Evolutionary conservation across 2,113 vertebrate species (phyloP), one percentile per base, ranked within the genome.

Genomic region (Hippocampus zosterae): DNA sequence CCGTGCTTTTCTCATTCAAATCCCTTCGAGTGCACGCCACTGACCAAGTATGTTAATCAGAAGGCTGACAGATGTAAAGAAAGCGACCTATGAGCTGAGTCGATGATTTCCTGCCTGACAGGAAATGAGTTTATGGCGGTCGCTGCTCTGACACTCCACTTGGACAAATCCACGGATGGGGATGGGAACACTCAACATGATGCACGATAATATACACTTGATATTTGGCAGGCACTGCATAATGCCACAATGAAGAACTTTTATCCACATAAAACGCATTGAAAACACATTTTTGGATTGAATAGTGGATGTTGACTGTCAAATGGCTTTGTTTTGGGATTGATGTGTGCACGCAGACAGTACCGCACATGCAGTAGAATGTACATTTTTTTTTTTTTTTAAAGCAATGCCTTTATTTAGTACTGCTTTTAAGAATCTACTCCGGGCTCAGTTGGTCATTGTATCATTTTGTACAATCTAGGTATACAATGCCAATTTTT

Each of bases 51-150:
- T 67, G 73, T 68, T 74, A 84, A 87, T 76, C 70, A 74, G 56
- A 81, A 69, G 44, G 61, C 74, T 71, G 52, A 70, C 55, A 66
- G 53, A 79, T 74, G 75, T 72, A 85, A 77, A 79, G 83, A 80
- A 48, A 53, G 21, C 7, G 11, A 44, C 70, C 65, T 7, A 11
- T 6, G 69, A 21, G 65, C 68, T 73, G 64, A 64, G 1, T 59
- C 81, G 76, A 85, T 86, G 85, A 85, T 75, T 77, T 64, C 57
- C 67, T 53, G 76, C 62, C 55, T 76, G 73, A 75, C 73, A 81
- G 65, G 68, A 83, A 88, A 88, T 86, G 29, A 81, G 84, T 68
- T 72, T 74, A 80, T 79, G 76, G 68, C 55, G 23, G 52, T 46
- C 82, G 41, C 61, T 44, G 75, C 77, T 80, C 66, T 40, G 29